Conservation (phyloP, 1,140 invertebrate genomes). For the Drosophila asahinai region DNA sequence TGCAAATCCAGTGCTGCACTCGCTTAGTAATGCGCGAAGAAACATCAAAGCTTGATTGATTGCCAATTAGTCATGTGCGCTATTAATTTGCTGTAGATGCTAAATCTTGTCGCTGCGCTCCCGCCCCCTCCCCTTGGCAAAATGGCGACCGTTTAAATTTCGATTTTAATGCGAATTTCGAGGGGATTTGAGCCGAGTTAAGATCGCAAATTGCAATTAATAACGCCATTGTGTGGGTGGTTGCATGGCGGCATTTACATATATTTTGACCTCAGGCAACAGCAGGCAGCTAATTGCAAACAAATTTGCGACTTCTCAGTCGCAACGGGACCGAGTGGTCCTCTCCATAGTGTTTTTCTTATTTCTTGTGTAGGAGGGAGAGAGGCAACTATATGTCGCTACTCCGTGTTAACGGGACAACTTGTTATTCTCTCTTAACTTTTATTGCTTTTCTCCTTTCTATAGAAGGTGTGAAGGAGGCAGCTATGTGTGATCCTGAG, state of each 20-base stretch:
- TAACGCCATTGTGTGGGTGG: slow-evolving; percentile 20
- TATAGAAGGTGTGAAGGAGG: neutral
- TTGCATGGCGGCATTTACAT: slow-evolving; percentile 9
- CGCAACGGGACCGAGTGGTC: neutral
- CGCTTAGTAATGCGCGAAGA: slow-evolving; percentile 62
- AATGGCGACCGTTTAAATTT: slow-evolving; percentile 23
- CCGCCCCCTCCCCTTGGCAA: slow-evolving; percentile 4
- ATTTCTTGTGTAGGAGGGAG: neutral
- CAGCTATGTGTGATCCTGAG: neutral
- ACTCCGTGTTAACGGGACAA: neutral
- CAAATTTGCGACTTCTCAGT: slow-evolving; percentile 8
- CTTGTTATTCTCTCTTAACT: neutral
- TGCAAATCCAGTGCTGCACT: slow-evolving; percentile 42
- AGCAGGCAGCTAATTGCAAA: slow-evolving; percentile 6
- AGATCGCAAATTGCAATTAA: slow-evolving; percentile 28
- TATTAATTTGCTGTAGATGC: slow-evolving; percentile 59
- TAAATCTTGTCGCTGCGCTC: slow-evolving; percentile 23
- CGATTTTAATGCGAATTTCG: slow-evolving; percentile 6
- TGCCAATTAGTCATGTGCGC: slow-evolving; percentile 69
- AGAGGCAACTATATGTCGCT: neutral
- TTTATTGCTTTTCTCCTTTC: neutral
- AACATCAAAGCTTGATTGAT: slow-evolving; percentile 68
- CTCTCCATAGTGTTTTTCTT: neutral
- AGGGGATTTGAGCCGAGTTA: slow-evolving; percentile 17
- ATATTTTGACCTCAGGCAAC: slow-evolving; percentile 17